These are phyloP conservation scores for Formica exsecta DNA, from an alignment of 1,140 invertebrate genomes.

Conservation along the genomic window DNA sequence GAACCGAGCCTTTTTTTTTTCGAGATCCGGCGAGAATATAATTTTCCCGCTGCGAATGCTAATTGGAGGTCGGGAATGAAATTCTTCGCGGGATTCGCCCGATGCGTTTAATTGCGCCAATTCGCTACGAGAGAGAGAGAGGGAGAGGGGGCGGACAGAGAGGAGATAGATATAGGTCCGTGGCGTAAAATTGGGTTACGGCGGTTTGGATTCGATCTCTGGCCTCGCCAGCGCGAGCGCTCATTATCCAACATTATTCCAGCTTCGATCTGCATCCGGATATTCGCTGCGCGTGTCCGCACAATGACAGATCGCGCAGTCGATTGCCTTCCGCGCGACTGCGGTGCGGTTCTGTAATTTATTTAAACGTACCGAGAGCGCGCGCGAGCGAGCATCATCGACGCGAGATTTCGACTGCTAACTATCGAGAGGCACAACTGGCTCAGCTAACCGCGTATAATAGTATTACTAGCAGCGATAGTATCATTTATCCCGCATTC, in stretches of 20 bases:
- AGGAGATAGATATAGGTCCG: conserved; percentile 6
- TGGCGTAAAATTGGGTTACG: conserved; percentile 61
- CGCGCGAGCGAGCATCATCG: not conserved
- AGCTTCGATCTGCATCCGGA: conserved; percentile 12
- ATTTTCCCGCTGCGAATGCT: conserved; percentile 48
- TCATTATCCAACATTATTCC: conserved; percentile 62
- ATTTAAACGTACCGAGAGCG: conserved; percentile 26
- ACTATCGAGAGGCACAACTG: conserved; percentile 25
- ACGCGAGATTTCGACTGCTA: conserved; percentile 39
- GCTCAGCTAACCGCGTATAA: conserved; percentile 1
- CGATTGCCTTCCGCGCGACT: conserved; percentile 28
- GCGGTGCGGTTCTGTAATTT: conserved; percentile 40
- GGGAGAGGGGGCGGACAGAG: not conserved
- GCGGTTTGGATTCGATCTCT: conserved; percentile 51
- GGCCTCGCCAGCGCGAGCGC: conserved; percentile 18
- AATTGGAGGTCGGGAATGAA: conserved; percentile 57
- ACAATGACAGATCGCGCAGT: conserved; percentile 56
- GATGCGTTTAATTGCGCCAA: conserved; percentile 61
- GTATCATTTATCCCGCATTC: not conserved
- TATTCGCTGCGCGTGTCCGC: not conserved
- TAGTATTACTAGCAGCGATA: not conserved
- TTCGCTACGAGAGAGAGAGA: conserved; percentile 33
- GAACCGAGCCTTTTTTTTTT: conserved; percentile 39
- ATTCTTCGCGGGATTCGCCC: conserved; percentile 51
- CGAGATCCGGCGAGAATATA: conserved; percentile 33